Percentiles rank a stretch among this genome's conserved stretches.
Evolutionary conservation across 2,888 invertebrate species (phyloP).

Genomic region (Tinea pellionella): DNA sequence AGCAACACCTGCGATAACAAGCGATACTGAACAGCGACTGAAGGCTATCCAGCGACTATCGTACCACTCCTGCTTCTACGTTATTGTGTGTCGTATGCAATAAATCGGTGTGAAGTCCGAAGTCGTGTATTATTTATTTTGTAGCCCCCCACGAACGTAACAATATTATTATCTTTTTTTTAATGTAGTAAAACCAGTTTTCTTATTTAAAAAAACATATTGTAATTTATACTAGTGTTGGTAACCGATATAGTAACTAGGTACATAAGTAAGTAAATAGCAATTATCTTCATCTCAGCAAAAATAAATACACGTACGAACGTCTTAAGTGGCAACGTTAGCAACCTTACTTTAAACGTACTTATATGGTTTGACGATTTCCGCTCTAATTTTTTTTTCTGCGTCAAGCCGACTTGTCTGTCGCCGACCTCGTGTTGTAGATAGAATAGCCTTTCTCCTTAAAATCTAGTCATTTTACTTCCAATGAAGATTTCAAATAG

Average conservation of each 20-base stretch:
- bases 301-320: not conserved
- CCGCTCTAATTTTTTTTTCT: constrained; percentile 9
- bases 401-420: not conserved
- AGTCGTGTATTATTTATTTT: no score
- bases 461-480: not conserved
- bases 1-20: no score
- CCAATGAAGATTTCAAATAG: no score
- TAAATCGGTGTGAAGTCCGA: no score
- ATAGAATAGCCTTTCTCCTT: not conserved
- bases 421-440: not conserved
- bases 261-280: not conserved
- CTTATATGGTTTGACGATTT: constrained; percentile 7
- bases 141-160: no score
- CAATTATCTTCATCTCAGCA: not conserved
- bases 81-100: no score
- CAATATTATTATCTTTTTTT: no score
- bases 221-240: not conserved
- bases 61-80: no score
- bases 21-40: no score
- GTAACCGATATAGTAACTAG: not conserved
- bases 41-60: no score
- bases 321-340: not conserved
- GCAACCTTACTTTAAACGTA: not conserved
- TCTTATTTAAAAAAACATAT: not conserved
- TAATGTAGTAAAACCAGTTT: no score